phyloP scores from a whole-genome alignment of 2,888 invertebrate genomes.

The Hesperia comma region DNA sequence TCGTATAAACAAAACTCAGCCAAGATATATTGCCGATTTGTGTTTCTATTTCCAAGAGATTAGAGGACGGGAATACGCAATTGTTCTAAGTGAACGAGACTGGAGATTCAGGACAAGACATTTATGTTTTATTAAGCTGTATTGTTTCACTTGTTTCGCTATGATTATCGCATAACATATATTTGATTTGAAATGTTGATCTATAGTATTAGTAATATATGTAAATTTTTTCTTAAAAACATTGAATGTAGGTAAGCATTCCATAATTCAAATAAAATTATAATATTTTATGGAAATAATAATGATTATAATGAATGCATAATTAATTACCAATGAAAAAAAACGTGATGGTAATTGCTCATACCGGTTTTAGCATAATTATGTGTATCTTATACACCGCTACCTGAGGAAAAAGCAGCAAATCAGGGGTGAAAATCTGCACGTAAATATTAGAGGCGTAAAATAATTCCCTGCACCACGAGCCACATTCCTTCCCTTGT shows the following conservation, averaged over 20 bases:
- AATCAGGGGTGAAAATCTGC: constrained; percentile 26
- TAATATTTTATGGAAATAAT: too few species aligned
- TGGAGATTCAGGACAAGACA: constrained; percentile 23
- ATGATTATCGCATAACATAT: constrained; percentile 21
- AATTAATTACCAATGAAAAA: too few species aligned
- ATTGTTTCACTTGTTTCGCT: constrained; percentile 29
- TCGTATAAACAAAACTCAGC: constrained; percentile 34
- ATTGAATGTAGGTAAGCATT: too few species aligned
- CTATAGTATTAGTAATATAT: neutral
- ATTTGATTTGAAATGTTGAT: constrained; percentile 14
- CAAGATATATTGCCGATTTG: constrained; percentile 36
- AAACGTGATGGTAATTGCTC: too few species aligned
- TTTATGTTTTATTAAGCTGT: constrained; percentile 36
- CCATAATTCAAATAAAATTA: too few species aligned
- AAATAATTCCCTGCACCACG: constrained; percentile 61
- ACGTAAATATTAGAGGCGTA: constrained; percentile 52
- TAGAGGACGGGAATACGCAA: constrained; percentile 31
- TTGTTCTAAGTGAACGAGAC: constrained; percentile 35
- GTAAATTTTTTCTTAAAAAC: neutral
- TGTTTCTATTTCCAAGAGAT: constrained; percentile 35
- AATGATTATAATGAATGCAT: too few species aligned
- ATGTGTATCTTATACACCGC: too few species aligned
- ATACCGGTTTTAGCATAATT: too few species aligned
- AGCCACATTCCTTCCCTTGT: constrained; percentile 60
- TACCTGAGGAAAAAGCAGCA: too few species aligned